phyloP scores from a whole-genome alignment of 2,797 vertebrate species.

The Dromococcyx pavoninus region DNA sequence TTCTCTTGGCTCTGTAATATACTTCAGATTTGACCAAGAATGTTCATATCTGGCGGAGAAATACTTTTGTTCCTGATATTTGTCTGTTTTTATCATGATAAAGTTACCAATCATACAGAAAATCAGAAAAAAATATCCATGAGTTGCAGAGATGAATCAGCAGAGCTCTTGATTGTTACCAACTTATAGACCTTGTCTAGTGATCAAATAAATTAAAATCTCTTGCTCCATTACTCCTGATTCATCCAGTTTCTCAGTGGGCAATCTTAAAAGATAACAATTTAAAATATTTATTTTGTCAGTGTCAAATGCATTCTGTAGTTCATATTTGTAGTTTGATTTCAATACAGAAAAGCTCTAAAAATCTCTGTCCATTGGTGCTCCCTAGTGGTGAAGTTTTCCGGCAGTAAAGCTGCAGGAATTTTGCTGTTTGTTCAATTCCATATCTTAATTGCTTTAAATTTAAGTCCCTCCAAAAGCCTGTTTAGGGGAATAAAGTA shows the following conservation, averaged over 20 bases:
- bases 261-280: background rate
- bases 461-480: background rate
- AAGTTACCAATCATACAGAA: background rate
- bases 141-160: background rate
- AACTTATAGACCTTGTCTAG: background rate
- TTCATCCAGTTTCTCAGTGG: background rate
- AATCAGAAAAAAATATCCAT: background rate
- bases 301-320: background rate
- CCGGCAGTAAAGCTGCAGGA: background rate
- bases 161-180: background rate
- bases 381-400: constrained; percentile 57
- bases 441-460: background rate
- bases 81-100: background rate
- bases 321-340: background rate
- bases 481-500: background rate
- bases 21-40: background rate
- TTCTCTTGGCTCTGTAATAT: background rate
- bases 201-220: constrained; percentile 9
- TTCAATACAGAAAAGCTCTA: background rate
- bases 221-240: background rate
- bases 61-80: background rate
- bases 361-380: constrained; percentile 13
- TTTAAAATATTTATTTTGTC: constrained; percentile 21
- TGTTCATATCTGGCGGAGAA: background rate
- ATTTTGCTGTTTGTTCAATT: background rate